These are phyloP conservation scores for Stegostoma tigrinum DNA, from an alignment of 2,113 vertebrate genomes.

Conservation along the genomic window DNA sequence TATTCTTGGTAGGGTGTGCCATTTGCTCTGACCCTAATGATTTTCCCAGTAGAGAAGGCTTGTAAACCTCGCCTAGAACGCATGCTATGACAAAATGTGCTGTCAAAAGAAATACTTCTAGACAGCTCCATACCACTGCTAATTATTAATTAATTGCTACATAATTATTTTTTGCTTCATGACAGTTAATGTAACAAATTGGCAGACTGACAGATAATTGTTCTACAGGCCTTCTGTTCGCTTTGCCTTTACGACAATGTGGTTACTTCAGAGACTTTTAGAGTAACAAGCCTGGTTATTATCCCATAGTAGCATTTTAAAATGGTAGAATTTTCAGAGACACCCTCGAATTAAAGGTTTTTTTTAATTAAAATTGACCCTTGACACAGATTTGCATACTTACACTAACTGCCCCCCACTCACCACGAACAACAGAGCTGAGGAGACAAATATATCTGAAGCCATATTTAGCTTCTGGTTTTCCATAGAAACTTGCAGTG, in stretches of 20 bases:
- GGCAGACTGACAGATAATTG: conserved; percentile 1
- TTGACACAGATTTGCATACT: not conserved
- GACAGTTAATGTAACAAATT: not conserved
- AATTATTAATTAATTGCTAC: conserved; percentile 17
- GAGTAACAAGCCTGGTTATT: not conserved
- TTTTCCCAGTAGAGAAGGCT: not conserved
- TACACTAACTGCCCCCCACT: not conserved
- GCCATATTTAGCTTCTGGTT: not conserved
- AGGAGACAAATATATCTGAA: not conserved
- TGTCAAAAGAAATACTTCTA: not conserved
- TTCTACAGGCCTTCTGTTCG: not conserved
- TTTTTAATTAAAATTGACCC: not conserved
- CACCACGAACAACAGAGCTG: not conserved
- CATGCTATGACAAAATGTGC: not conserved
- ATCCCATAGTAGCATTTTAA: not conserved
- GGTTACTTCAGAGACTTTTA: not conserved
- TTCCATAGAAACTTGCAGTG: not conserved
- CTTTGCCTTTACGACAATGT: not conserved
- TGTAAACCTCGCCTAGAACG: not conserved
- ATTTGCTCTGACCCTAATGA: conserved; percentile 22
- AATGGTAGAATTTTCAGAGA: not conserved
- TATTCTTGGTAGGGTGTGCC: conserved; percentile 46
- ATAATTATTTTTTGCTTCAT: not conserved
- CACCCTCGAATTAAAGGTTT: not conserved
- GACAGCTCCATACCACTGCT: not conserved